phyloP scores from a whole-genome alignment of 2,888 invertebrate genomes.

The Synergus itoensis region DNA sequence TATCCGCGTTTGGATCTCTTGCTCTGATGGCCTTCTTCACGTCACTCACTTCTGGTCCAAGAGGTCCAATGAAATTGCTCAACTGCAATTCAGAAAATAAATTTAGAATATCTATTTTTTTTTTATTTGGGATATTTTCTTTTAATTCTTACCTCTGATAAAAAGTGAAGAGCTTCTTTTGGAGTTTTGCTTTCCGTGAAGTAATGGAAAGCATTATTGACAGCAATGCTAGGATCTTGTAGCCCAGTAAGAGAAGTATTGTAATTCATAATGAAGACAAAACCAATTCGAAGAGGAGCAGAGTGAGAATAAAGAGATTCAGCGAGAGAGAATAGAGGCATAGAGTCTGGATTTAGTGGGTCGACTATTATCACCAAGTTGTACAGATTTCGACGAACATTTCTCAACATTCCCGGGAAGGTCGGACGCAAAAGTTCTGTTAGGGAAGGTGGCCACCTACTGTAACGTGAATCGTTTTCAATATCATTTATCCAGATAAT shows the following conservation, averaged over 20 bases:
- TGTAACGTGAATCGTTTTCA: conserved; percentile 93
- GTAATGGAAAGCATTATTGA: conserved; percentile 94
- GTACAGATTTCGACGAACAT: conserved; percentile 91
- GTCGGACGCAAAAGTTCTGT: conserved; percentile 96
- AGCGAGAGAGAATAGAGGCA: conserved; percentile 89
- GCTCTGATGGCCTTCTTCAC: conserved; percentile 85
- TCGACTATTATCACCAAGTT: conserved; percentile 92
- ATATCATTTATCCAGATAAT: conserved; percentile 97
- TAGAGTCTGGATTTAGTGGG: conserved; percentile 85
- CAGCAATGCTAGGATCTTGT: conserved; percentile 88
- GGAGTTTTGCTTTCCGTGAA: conserved; percentile 88
- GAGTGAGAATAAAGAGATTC: conserved; percentile 95
- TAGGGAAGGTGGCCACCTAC: conserved; percentile 92
- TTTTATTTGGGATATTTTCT: neutral
- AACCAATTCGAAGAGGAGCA: conserved; percentile 93
- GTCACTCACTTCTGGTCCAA: conserved; percentile 78
- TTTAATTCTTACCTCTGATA: conserved; percentile 85
- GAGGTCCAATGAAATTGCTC: conserved; percentile 60
- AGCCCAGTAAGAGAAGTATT: conserved; percentile 80
- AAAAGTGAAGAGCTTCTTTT: conserved; percentile 89
- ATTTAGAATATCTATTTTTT: neutral
- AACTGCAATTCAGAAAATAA: conserved; percentile 60
- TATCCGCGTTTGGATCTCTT: conserved; percentile 79
- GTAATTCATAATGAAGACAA: conserved; percentile 87
- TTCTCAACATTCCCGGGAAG: conserved; percentile 97